Evolutionary conservation across 2,113 vertebrate genomes (phyloP), one percentile per base, ranked within the genome.

Genomic region (Scatophagus argus): DNA sequence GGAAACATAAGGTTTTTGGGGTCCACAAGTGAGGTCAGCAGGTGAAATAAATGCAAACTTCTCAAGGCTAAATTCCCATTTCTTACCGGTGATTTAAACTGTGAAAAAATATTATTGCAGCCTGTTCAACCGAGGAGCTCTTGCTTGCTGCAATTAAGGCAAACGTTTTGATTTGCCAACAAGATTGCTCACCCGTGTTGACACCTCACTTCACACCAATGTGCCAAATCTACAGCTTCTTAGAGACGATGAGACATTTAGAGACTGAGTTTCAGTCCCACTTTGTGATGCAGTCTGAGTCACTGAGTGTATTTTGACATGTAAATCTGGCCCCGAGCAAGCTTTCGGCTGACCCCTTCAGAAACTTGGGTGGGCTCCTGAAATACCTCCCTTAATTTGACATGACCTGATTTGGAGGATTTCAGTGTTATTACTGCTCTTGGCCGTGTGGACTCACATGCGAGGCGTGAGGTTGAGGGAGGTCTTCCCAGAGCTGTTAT

Each of bases 401-500:
- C 86, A 76, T 89, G 88, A 92, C 85, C 91, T 89, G 91, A 92
- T 93, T 91, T 90, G 90, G 85, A 86, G 87, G 87, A 91, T 93
- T 90, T 89, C 85, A 70, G 65, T 89, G 77, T 91, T 93, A 88
- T 91, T 91, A 64, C 82, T 91, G 68, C 84, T 86, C 81, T 85
- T 19, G 77, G 87, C 90, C 66, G 52, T 89, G 87, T 91, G 86
- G 87, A 91, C 91, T 90, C 86, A 90, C 85, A 91, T 83, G 87
- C 16, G 79, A 88, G 80, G 89, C 82, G 79, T 89, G 82, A 91
- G 87, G 87, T 82, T 83, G 89, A 90, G 81, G 87, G 83, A 89
- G 89, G 90, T 86, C 90, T 91, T 88, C 83, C 62, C 71, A 0
- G 64, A 76, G 83, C 75, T 90, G 86, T 91, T 90, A 81, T 85